Conservation (phyloP, 1,140 invertebrate species). For the Brachionus manjavacas region DNA sequence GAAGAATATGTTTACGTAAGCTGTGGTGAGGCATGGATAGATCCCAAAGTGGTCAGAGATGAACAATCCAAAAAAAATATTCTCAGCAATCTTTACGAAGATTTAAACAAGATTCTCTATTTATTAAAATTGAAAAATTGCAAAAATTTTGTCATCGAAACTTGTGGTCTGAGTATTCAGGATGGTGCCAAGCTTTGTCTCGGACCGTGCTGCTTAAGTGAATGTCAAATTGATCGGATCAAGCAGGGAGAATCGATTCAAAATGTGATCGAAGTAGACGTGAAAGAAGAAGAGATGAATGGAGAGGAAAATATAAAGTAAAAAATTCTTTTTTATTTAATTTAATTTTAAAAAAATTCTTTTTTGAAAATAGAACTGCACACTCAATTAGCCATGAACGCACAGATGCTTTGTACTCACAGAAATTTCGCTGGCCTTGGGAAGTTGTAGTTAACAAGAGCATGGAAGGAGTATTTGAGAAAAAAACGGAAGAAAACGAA, state of each 20-base stretch:
- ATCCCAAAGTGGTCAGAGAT: conserved; percentile 50
- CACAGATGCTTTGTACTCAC: conserved; percentile 48
- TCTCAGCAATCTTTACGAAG: conserved; percentile 51
- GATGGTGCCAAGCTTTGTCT: conserved; percentile 4
- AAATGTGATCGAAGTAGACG: conserved; percentile 20
- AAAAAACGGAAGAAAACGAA: conserved; percentile 47
- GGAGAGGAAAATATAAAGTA: conserved; percentile 18
- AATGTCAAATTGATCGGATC: background rate
- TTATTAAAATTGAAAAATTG: conserved; percentile 39
- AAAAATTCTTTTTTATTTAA: background rate
- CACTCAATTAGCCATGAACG: conserved; percentile 50
- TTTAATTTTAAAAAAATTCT: no score
- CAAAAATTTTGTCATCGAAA: conserved; percentile 15
- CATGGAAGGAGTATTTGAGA: conserved; percentile 45
- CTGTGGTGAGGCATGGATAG: conserved; percentile 55
- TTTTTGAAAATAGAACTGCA: conserved; percentile 46
- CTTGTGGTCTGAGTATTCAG: background rate
- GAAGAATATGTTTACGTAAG: conserved; percentile 54
- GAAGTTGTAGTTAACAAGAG: conserved; percentile 49
- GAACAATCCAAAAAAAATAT: conserved; percentile 53
- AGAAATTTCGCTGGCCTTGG: conserved; percentile 56
- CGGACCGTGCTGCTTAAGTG: background rate
- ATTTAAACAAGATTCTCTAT: conserved; percentile 47
- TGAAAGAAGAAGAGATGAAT: background rate
- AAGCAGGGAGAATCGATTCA: conserved; percentile 28